Evolutionary conservation across 2,888 invertebrate genomes (phyloP).

Genomic region (Hyles lineata): DNA sequence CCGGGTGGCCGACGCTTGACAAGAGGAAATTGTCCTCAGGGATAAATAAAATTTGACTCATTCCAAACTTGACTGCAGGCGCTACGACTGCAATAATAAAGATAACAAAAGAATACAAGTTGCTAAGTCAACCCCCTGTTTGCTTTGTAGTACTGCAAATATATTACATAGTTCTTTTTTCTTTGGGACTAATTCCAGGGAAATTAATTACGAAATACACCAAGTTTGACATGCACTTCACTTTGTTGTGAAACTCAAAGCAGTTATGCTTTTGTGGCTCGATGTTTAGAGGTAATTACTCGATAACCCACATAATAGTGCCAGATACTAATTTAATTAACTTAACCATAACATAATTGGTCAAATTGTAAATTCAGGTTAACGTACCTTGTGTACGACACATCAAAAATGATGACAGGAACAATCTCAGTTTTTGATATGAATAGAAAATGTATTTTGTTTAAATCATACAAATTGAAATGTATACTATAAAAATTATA

Average conservation of each 20-base stretch:
- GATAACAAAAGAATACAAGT: slow-evolving; percentile 44
- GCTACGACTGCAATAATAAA: slow-evolving; percentile 66
- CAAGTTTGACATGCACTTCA: slow-evolving; percentile 19
- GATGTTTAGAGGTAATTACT: not conserved
- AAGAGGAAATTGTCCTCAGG: slow-evolving; percentile 79
- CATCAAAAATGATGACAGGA: too few relatives aligned
- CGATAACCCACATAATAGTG: not conserved
- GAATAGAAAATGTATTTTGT: too few relatives aligned
- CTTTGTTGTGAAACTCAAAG: not conserved
- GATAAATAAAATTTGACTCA: slow-evolving; percentile 80
- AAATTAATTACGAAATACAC: not conserved
- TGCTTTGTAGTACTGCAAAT: slow-evolving; percentile 15
- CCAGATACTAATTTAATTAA: not conserved
- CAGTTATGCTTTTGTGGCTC: not conserved
- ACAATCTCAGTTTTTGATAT: too few relatives aligned
- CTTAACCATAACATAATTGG: not conserved
- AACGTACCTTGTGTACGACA: too few relatives aligned
- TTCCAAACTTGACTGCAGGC: slow-evolving; percentile 72
- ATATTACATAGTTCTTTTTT: not conserved
- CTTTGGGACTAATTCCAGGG: not conserved
- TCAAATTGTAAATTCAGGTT: too few relatives aligned
- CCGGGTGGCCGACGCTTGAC: slow-evolving; percentile 80
- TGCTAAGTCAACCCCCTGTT: not conserved
- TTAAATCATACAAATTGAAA: too few relatives aligned
- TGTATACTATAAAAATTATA: too few relatives aligned